Conservation (phyloP, 2,113 vertebrate genomes). For the Pseudopipra pipra region DNA sequence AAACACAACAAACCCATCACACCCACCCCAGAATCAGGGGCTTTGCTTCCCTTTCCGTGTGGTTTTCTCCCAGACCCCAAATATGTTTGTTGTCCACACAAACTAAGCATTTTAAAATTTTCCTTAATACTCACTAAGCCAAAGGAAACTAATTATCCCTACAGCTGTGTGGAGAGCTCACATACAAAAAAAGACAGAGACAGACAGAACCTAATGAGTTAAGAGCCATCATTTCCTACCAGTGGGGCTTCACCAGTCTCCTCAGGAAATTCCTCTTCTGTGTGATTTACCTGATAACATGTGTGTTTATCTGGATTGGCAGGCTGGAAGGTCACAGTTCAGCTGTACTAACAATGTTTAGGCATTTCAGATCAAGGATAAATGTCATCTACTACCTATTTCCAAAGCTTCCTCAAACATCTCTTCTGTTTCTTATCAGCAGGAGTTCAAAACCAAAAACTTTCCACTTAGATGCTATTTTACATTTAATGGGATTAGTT, state of each 20-base stretch:
- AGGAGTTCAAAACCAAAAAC: neutral
- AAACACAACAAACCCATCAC: neutral
- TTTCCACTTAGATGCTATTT: neutral
- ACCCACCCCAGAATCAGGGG: neutral
- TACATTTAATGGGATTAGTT: conserved; percentile 5
- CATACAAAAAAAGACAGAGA: neutral
- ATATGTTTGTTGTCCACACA: neutral
- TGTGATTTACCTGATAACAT: conserved; percentile 2
- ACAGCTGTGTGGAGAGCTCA: neutral
- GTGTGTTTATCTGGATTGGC: conserved; percentile 9
- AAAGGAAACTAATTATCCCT: neutral
- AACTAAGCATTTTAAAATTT: neutral
- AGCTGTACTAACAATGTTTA: neutral
- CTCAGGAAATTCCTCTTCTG: conserved; percentile 34
- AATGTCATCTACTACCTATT: neutral
- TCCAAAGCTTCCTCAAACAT: neutral
- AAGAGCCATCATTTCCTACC: conserved; percentile 10
- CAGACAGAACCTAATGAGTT: conserved; percentile 9
- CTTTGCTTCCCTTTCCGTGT: neutral
- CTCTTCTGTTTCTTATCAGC: neutral
- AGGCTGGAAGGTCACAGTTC: conserved; percentile 43
- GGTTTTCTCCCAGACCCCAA: neutral
- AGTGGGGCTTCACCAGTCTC: neutral
- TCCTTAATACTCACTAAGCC: neutral
- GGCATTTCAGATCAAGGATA: conserved; percentile 12